A percentile compares a stretch with the other conserved stretches of the same genome.
These are phyloP conservation scores for Tetranychus urticae DNA, from an alignment of 1,140 invertebrate genomes.

Conservation along the genomic window DNA sequence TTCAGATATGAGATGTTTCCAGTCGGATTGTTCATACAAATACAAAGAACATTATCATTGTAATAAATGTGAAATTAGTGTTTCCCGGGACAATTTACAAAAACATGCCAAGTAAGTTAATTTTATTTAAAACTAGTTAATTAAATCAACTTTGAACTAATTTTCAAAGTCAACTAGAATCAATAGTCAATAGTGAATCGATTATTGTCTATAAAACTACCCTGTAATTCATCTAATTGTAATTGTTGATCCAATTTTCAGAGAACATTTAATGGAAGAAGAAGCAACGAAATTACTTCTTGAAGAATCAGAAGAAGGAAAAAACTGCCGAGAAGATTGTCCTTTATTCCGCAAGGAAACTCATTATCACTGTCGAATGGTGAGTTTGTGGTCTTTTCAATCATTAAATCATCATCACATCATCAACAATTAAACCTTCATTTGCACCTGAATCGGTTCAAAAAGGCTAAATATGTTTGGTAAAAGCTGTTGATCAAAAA, in stretches of 20 bases:
- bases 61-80: background rate
- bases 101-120: conserved; percentile 8
- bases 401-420: too few species aligned
- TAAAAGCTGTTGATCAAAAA: too few species aligned
- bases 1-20: background rate
- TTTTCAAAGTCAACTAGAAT: too few species aligned
- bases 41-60: conserved; percentile 1
- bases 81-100: background rate
- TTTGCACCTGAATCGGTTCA: too few species aligned
- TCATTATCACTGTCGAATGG: conserved; percentile 53
- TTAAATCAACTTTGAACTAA: too few species aligned
- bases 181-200: too few species aligned
- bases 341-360: conserved; percentile 45
- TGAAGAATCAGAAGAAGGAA: conserved; percentile 6
- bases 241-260: background rate
- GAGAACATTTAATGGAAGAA: conserved; percentile 8
- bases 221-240: too few species aligned
- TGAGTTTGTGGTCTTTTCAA: conserved; percentile 14
- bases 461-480: too few species aligned
- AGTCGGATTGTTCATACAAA: background rate
- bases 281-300: conserved; percentile 5
- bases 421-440: too few species aligned
- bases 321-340: conserved; percentile 5
- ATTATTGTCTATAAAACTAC: too few species aligned
- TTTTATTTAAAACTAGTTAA: background rate